Evolutionary conservation across 2,113 vertebrate genomes (phyloP), one percentile per base, ranked within the genome.

Genomic region (Meles meles): DNA sequence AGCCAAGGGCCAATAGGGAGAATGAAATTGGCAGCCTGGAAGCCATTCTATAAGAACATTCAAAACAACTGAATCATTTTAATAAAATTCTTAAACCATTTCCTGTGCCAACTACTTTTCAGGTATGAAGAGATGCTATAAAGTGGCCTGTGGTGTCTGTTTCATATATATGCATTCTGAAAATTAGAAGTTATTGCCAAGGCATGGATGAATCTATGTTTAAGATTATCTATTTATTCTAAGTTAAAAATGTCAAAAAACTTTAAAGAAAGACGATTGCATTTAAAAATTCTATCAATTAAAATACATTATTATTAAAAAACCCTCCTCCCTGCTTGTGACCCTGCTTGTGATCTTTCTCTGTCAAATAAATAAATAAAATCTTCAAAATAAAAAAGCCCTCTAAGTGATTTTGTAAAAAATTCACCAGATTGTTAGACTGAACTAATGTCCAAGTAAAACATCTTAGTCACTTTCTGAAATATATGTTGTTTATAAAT

Each of bases 401-500:
- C 3, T n/a, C 1, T 55, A 25, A 63, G 91, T 65, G 31, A 44
- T 88, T 85, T 63, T 11, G 34, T 5, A 13, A 57, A 55, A 80
- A 69, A 57, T 18, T 37, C 21, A 65, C 3, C 12, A 67, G 25
- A 37, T 25, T 55, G 81, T 49, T 93, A 76, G 0, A 81, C 23
- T 90, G 79, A 93, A 27, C 23, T 80, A 72, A n/a, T 82, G 14
- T 18, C 27, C 23, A 82, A 87, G 42, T 67, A 90, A 82, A 87
- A 15, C 1, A 93, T 39, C 80, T 18, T 80, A 74, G 21, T 91
- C 13, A 11, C 93, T 80, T 93, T 17, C 52, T 89, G 34, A 79
- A 97, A 85, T 25, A 29, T 29, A 42, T 37, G 8, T 12, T 42
- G 8, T 52, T 94, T 96, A 88, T 90, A 95, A 96, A 76, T 93